Conservation (phyloP, 2,888 invertebrate genomes). For the Lasius platythorax region DNA sequence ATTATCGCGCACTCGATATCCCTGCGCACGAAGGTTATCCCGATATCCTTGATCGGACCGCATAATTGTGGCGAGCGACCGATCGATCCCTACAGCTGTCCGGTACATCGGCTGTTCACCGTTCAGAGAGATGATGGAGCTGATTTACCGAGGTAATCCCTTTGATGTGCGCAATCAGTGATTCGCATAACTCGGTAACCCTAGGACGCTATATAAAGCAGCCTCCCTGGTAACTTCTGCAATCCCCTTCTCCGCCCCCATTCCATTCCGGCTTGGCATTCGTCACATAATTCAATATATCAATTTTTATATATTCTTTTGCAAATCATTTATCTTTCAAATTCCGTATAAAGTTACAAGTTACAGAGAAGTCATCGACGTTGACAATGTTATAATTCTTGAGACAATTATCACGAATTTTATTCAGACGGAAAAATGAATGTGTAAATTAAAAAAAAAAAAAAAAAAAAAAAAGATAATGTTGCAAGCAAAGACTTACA, state of each 20-base stretch:
- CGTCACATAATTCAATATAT: slow-evolving; percentile 10
- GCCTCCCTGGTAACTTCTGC: background rate
- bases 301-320: background rate
- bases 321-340: background rate
- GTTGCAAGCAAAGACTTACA: background rate
- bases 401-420: slow-evolving; percentile 1
- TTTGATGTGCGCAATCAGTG: slow-evolving; percentile 74
- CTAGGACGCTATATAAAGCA: slow-evolving; percentile 49
- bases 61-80: slow-evolving; percentile 61
- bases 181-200: slow-evolving; percentile 70
- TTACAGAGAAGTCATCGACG: background rate
- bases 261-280: background rate
- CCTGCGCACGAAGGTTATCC: slow-evolving; percentile 43
- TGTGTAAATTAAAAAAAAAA: too few species aligned
- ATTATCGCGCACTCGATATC: slow-evolving; percentile 49
- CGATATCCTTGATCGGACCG: slow-evolving; percentile 64
- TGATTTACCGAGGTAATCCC: slow-evolving; percentile 74
- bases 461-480: too few species aligned
- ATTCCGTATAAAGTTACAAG: background rate
- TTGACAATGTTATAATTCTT: background rate
- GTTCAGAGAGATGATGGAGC: slow-evolving; percentile 66
- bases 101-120: slow-evolving; percentile 53
- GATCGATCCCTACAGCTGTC: slow-evolving; percentile 67
- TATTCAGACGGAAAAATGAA: background rate
- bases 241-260: background rate